phyloP scores from a whole-genome alignment of 2,888 invertebrate genomes.

The Gymnocheta viridis region DNA sequence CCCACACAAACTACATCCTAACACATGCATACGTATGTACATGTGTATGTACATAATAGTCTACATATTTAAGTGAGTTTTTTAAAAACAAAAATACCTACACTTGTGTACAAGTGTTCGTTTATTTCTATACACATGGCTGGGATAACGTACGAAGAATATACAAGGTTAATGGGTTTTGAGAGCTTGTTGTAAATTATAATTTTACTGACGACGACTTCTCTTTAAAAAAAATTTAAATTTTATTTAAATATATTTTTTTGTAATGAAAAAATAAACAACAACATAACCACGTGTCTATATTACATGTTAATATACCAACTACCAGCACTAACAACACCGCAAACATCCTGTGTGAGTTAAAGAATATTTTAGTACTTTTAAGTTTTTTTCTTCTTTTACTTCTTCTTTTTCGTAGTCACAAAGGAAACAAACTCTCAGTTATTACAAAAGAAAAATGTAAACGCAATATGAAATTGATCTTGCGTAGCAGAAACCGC shows the following conservation, averaged over 20 bases:
- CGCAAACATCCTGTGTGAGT: constrained; percentile 36
- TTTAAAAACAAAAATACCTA: not conserved
- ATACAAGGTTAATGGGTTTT: constrained; percentile 59
- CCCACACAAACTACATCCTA: not conserved
- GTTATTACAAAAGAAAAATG: not conserved
- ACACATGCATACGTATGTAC: not conserved
- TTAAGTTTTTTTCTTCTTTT: not conserved
- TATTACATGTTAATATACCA: constrained; percentile 36
- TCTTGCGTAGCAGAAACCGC: not conserved
- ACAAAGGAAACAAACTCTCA: constrained; percentile 16
- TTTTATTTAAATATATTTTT: constrained; percentile 8
- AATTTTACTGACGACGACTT: constrained; percentile 46
- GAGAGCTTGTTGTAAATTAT: constrained; percentile 52
- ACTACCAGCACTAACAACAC: not conserved
- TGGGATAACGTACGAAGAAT: constrained; percentile 4
- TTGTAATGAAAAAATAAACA: not conserved
- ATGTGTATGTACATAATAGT: not conserved
- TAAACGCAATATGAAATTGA: not conserved
- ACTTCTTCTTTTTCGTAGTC: not conserved
- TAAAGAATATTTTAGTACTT: constrained; percentile 18
- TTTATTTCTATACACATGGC: not conserved
- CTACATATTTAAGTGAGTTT: constrained; percentile 39
- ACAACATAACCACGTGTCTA: constrained; percentile 16
- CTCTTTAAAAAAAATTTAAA: constrained; percentile 13
- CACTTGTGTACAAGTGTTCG: not conserved